Percentiles rank a stretch among this genome's conserved stretches.
phyloP scores from a whole-genome alignment of 2,113 vertebrate genomes.

The Regulus satrapa region DNA sequence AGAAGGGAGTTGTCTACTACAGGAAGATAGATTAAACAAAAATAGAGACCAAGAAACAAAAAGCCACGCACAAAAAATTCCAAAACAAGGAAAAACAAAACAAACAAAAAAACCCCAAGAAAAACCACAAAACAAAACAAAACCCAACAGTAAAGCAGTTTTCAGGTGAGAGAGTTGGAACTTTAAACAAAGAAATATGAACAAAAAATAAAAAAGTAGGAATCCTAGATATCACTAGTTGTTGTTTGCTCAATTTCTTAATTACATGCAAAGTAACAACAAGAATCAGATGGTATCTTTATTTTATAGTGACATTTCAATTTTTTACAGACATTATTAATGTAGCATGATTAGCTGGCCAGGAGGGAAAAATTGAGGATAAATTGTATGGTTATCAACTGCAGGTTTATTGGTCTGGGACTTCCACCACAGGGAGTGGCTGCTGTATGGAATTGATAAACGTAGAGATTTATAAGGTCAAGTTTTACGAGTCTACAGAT shows the following conservation, averaged over 20 bases:
- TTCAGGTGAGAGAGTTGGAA: background rate
- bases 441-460: conserved; percentile 84
- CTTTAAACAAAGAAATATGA: background rate
- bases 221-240: background rate
- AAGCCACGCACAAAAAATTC: too few species aligned
- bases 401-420: conserved; percentile 73
- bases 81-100: background rate
- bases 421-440: conserved; percentile 75
- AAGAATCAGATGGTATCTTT: background rate
- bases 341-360: conserved; percentile 66
- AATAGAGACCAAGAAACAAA: too few species aligned
- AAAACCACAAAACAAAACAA: too few species aligned
- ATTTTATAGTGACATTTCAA: conserved; percentile 43
- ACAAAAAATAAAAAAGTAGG: background rate
- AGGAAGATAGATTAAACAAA: background rate
- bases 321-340: conserved; percentile 57
- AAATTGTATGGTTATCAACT: conserved; percentile 70
- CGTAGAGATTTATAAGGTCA: conserved; percentile 84
- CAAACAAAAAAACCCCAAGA: background rate
- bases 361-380: conserved; percentile 33
- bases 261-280: background rate
- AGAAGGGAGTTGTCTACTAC: background rate
- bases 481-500: conserved; percentile 80
- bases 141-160: background rate
- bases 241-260: background rate